Conservation (phyloP, 2,797 vertebrate genomes). For the Enteromius paludinosus region DNA sequence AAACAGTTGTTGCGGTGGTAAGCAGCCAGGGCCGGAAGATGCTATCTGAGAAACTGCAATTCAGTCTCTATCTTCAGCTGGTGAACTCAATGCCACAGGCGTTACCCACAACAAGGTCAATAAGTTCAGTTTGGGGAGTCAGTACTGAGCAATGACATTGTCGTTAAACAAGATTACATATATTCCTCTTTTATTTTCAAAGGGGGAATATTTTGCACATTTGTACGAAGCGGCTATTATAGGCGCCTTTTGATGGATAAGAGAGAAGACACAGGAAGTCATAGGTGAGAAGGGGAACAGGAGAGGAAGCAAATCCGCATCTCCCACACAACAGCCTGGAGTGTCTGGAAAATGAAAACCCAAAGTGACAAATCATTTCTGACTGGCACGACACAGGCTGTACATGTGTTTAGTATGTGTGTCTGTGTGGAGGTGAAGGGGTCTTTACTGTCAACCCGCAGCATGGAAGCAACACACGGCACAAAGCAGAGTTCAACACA, state of each 20-base stretch:
- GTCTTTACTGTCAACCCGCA: slow-evolving; percentile 1
- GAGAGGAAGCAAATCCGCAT: neutral
- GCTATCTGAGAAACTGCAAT: slow-evolving; percentile 45
- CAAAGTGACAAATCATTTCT: slow-evolving; percentile 1
- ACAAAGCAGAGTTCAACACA: slow-evolving; percentile 27
- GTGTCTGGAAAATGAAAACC: slow-evolving; percentile 13
- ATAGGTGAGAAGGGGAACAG: neutral
- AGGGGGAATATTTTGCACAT: neutral
- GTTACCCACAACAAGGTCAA: slow-evolving; percentile 35
- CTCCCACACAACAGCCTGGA: slow-evolving; percentile 2
- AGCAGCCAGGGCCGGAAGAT: slow-evolving; percentile 49
- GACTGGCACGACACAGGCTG: slow-evolving; percentile 10
- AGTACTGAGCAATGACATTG: neutral
- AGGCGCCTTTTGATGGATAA: neutral
- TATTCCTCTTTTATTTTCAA: neutral
- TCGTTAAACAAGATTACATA: slow-evolving; percentile 13
- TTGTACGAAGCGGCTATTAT: neutral
- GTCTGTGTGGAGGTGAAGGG: neutral
- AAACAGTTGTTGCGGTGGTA: slow-evolving; percentile 56
- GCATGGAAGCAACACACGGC: slow-evolving; percentile 15
- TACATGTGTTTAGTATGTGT: slow-evolving; percentile 17
- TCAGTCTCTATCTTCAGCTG: slow-evolving; percentile 41
- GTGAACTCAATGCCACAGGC: slow-evolving; percentile 35
- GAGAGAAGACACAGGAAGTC: neutral
- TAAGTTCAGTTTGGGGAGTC: slow-evolving; percentile 29